Percentiles rank a stretch among this genome's conserved stretches.
These are phyloP conservation scores for Pyxicephalus adspersus DNA, from an alignment of 2,113 vertebrate species.

Conservation along the genomic window DNA sequence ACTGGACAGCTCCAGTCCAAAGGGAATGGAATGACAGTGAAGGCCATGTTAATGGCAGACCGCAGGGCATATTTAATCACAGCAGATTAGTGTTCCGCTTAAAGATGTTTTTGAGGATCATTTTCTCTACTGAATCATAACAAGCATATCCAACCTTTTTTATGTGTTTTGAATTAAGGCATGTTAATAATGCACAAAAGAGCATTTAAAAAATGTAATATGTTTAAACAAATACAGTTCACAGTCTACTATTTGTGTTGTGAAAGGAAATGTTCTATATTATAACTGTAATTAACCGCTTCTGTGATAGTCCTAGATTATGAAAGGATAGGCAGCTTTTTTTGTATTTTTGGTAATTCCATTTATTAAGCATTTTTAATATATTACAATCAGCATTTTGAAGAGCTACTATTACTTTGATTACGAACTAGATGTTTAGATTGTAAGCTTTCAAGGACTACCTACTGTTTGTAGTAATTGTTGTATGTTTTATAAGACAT, in stretches of 20 bases:
- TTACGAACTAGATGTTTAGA: no score
- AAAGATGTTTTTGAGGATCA: slow-evolving; percentile 33
- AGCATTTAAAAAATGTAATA: neutral
- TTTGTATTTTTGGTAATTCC: no score
- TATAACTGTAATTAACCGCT: no score
- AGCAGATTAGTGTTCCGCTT: slow-evolving; percentile 27
- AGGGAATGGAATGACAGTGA: slow-evolving; percentile 18
- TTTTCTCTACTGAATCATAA: slow-evolving; percentile 29
- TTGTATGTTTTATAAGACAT: no score
- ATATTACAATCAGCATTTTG: no score
- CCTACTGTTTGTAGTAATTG: no score
- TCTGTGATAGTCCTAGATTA: no score
- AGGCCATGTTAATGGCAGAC: slow-evolving; percentile 28
- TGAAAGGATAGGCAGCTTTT: no score
- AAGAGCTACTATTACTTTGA: no score
- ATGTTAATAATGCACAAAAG: neutral
- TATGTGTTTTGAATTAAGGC: neutral
- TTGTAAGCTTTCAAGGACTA: no score
- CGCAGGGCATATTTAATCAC: slow-evolving; percentile 38
- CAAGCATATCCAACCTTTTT: neutral
- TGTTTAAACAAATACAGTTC: neutral
- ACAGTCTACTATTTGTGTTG: neutral
- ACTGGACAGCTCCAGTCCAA: slow-evolving; percentile 35
- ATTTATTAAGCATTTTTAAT: no score
- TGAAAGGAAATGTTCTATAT: no score